Evolutionary conservation across 2,888 invertebrate species (phyloP), one percentile per base, ranked within the genome.

Genomic region (Chymomyza caudatula): DNA sequence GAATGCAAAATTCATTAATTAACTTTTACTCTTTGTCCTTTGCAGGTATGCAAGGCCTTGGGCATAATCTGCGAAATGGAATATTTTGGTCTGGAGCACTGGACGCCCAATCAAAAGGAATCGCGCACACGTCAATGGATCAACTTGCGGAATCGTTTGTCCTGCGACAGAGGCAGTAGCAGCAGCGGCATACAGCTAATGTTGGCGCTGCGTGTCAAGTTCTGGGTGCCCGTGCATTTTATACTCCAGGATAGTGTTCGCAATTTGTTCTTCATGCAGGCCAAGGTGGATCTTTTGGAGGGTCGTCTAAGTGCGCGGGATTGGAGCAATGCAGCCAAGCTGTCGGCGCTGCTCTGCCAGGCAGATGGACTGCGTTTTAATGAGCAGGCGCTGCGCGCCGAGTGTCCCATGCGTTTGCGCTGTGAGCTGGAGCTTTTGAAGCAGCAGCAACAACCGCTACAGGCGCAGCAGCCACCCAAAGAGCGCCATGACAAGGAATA

Each of bases 221-320:
- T 96, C 92, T 97, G 96, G 95, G 96, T 97, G 52, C 96, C 96
- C 2, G 96, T 96, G 2, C 96, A 97, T 90, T 93, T 94, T 67
- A 92, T 97, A 68, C 93, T 96, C 70, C 96, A 96, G 90, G 96
- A 96, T 88, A 94, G 94, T 47, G 96, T 96, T 20, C 94, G 96
- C 4, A 87, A 96, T 89, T 94, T 95, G 89, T 97, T 97, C 90
- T 97, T 96, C 88, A 93, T 96, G 74, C 95, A 97, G 90, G 95
- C 96, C 2, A 94, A 94, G 84, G 92, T 94, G 1, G 96, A 96
- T 88, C 91, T 96, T 73, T 91, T 93, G 55, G 95, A 95, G 87
- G 95, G 94, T 17, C 93, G 94, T 66, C 92, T 96, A 15, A 93
- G 93, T 63, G 94, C 94, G 6, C 92, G 93, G 17, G 94, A 95